Evolutionary conservation across 1,140 invertebrate species (phyloP).

Genomic region (Philotrypesis tridentata): DNA sequence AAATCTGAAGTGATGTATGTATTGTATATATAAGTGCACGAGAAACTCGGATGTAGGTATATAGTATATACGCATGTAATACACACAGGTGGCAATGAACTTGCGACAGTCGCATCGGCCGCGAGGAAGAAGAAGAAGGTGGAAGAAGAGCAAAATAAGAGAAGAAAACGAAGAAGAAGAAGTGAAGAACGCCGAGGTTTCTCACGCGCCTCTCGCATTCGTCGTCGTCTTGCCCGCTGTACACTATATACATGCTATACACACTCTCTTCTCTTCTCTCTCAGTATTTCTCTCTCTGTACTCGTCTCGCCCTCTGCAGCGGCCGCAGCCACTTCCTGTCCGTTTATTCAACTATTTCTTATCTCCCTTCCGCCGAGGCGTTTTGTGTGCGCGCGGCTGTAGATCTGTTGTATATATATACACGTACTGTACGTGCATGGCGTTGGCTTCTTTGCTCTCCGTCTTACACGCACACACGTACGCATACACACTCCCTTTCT

Average conservation of each 20-base stretch:
- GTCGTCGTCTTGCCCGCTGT: background rate
- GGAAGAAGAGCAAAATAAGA: too few relatives aligned
- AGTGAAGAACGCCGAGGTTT: slow-evolving; percentile 4
- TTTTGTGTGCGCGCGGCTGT: too few relatives aligned
- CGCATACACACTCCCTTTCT: too few relatives aligned
- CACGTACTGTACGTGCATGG: too few relatives aligned
- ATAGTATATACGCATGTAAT: background rate
- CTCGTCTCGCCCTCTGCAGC: background rate
- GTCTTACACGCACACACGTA: too few relatives aligned
- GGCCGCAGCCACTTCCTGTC: slow-evolving; percentile 34
- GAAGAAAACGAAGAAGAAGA: slow-evolving; percentile 1
- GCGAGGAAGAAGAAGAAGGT: too few relatives aligned
- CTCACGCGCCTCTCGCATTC: slow-evolving; percentile 23
- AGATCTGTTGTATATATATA: too few relatives aligned
- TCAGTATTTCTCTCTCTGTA: background rate
- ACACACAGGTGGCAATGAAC: background rate
- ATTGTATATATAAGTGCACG: too few relatives aligned
- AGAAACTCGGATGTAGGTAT: too few relatives aligned
- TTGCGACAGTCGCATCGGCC: background rate
- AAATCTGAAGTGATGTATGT: background rate
- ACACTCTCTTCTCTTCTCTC: background rate
- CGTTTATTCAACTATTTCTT: slow-evolving; percentile 37
- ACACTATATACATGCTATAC: background rate
- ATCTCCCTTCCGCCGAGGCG: slow-evolving; percentile 29
- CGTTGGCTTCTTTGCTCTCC: background rate